Conservation (phyloP, 2,888 invertebrate species). For the Melanargia galathea region DNA sequence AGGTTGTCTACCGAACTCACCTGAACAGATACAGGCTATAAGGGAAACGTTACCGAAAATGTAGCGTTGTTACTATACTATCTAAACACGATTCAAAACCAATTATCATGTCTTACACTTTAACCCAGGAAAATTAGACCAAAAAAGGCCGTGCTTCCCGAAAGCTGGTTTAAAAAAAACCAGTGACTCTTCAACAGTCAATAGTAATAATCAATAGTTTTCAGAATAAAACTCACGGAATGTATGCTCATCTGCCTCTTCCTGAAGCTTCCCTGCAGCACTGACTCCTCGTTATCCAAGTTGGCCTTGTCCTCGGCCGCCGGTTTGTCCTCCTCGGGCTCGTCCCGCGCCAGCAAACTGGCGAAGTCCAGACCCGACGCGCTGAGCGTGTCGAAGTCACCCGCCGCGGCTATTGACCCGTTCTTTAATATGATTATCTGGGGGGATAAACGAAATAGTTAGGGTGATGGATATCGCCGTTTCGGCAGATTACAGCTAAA, state of each 20-base stretch:
- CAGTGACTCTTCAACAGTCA: no score
- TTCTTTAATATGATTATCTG: conserved; percentile 83
- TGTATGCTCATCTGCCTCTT: conserved; percentile 78
- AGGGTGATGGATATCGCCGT: background rate
- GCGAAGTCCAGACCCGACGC: conserved; percentile 90
- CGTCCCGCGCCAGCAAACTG: conserved; percentile 83
- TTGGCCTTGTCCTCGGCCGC: conserved; percentile 46
- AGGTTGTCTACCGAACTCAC: conserved; percentile 82
- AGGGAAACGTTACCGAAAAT: no score
- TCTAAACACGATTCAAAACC: no score
- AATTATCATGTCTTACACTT: no score
- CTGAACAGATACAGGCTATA: no score
- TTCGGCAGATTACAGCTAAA: no score
- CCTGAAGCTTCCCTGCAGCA: conserved; percentile 69
- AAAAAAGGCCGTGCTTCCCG: no score
- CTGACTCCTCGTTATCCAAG: conserved; percentile 53
- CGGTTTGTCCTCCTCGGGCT: conserved; percentile 67
- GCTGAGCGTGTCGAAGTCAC: conserved; percentile 87
- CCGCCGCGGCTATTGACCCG: conserved; percentile 83
- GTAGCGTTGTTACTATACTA: no score
- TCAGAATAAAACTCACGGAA: conserved; percentile 57
- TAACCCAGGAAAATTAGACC: no score
- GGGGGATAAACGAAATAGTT: background rate
- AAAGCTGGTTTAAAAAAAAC: no score
- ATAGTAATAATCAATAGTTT: no score